These are phyloP conservation scores for Planococcus citri DNA, from an alignment of 1,140 invertebrate species.

Conservation along the genomic window DNA sequence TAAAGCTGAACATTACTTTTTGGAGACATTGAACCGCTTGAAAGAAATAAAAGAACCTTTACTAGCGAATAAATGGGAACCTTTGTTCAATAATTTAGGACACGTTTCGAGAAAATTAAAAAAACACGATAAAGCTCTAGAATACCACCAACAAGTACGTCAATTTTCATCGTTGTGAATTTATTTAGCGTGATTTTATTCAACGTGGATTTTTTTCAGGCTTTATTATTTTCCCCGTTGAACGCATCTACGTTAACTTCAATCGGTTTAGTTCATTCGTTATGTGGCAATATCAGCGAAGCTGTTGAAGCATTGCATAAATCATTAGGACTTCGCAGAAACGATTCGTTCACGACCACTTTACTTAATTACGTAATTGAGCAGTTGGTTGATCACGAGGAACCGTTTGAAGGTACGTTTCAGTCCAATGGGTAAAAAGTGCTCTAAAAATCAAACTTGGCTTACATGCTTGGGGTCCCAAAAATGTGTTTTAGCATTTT, in stretches of 20 bases:
- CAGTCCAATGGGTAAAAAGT: too few species aligned
- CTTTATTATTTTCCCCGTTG: constrained; percentile 67
- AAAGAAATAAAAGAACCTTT: constrained; percentile 40
- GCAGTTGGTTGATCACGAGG: constrained; percentile 45
- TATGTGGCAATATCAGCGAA: constrained; percentile 57
- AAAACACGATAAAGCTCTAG: constrained; percentile 67
- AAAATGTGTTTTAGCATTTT: too few species aligned
- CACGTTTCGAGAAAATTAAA: constrained; percentile 76
- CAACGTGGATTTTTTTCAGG: too few species aligned
- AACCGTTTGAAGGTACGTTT: constrained; percentile 4
- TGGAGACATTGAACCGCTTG: constrained; percentile 56
- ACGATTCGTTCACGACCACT: constrained; percentile 84
- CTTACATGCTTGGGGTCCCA: too few species aligned
- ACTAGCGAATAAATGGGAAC: constrained; percentile 70
- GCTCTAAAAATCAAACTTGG: too few species aligned
- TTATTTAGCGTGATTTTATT: constrained; percentile 24
- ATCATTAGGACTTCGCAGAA: constrained; percentile 68
- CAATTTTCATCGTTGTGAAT: too few species aligned
- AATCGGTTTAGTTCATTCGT: constrained; percentile 71
- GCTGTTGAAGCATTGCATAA: constrained; percentile 86
- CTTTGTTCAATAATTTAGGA: constrained; percentile 86
- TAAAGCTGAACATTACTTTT: constrained; percentile 59
- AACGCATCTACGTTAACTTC: constrained; percentile 72
- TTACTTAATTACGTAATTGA: constrained; percentile 74
- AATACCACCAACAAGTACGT: constrained; percentile 65